Evolutionary conservation across 2,113 vertebrate genomes (phyloP), one percentile per base, ranked within the genome.

Genomic region (Pelvicachromis taeniatus): DNA sequence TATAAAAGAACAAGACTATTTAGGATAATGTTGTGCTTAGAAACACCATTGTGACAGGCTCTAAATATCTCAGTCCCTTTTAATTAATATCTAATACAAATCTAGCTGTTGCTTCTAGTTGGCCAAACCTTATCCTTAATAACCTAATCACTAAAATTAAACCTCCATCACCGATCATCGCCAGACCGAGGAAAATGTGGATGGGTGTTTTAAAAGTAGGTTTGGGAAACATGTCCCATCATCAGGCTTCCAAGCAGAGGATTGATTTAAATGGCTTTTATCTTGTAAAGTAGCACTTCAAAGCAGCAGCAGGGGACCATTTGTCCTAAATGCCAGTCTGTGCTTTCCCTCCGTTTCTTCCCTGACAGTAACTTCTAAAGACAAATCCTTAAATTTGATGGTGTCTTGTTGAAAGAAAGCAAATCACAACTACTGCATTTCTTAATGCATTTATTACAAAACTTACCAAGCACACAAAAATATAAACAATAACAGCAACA

Each of bases 241-340:
- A 29, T 73, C 53, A 81, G 61, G 77, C 82, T 87, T 80, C 81
- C 40, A 55, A 21, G 73, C 56, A 80, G 65, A 83, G 85, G 88
- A 52, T 6, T 54, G 83, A 70, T 87, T 92, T 91, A 93, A 92
- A 86, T 54, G 42, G 59, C 90, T 65, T 93, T 94, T 95, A 93
- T 93, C 83, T 89, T 93, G 91, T 87, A 88, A 93, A 95, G 10
- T 53, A 91, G 58, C 31, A 75, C 89, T 91, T 94, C 91, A 94
- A 93, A 90, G 94, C 9, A 82, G 61, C 94, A 95, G 94, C 90
- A 91, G 91, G 94, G 80, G 84, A 93, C 92, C 91, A 92, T 94
- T 95, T 93, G 91, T 93, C 75, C 78, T 65, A 79, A 90, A 87
- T 68, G 17, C 52, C 82, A 85, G 73, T 89, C 87, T 79, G 88